Evolutionary conservation across 2,888 invertebrate genomes (phyloP).

Genomic region (Galeruca laticollis): DNA sequence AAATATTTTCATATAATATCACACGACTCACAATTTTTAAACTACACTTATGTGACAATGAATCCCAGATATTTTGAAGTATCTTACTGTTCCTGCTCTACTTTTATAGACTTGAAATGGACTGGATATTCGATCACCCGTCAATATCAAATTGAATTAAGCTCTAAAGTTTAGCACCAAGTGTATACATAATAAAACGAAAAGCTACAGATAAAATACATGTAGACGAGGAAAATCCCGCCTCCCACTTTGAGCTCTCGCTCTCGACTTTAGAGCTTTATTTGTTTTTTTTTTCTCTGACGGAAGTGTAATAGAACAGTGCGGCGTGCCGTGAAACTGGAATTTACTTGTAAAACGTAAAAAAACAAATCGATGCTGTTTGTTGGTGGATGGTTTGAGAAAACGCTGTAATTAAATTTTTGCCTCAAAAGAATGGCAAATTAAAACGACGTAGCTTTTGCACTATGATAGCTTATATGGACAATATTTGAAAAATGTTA

Average conservation of each 20-base stretch:
- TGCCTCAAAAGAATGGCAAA: not conserved
- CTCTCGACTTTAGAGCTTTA: constrained; percentile 26
- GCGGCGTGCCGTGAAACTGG: constrained; percentile 30
- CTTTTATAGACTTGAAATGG: constrained; percentile 50
- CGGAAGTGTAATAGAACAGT: constrained; percentile 28
- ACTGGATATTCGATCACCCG: constrained; percentile 50
- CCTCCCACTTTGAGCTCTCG: constrained; percentile 24
- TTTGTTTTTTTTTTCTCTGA: constrained; percentile 18
- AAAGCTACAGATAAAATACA: constrained; percentile 35
- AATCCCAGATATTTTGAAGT: too few relatives aligned
- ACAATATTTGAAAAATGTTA: not conserved
- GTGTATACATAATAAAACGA: constrained; percentile 42
- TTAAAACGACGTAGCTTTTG: not conserved
- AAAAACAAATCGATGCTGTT: constrained; percentile 14
- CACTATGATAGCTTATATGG: not conserved
- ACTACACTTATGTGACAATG: too few relatives aligned
- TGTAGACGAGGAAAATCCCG: constrained; percentile 30
- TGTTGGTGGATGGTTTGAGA: not conserved
- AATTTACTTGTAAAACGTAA: constrained; percentile 23
- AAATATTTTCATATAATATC: too few relatives aligned
- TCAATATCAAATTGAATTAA: constrained; percentile 51
- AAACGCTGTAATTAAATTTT: constrained; percentile 26
- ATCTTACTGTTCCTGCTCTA: too few relatives aligned
- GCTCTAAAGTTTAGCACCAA: constrained; percentile 44
- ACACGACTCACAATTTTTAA: too few relatives aligned